A percentile compares a stretch with the other conserved stretches of the same genome.
These are phyloP conservation scores for Uropsilus gracilis DNA, from an alignment of 2,113 vertebrate species.

Conservation along the genomic window DNA sequence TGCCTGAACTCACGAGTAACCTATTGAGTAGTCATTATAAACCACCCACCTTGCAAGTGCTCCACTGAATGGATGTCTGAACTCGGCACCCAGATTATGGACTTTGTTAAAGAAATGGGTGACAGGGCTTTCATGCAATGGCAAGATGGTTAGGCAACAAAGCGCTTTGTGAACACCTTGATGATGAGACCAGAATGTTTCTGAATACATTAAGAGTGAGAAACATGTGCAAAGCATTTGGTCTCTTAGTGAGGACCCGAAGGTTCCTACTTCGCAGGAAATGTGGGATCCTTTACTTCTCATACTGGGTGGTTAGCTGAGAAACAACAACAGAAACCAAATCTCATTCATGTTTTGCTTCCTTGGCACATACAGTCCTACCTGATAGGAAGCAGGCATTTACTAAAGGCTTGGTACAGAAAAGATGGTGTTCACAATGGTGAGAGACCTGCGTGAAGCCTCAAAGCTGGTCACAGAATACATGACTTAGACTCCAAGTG, in stretches of 20 bases:
- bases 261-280: not conserved
- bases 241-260: not conserved
- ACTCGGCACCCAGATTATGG: not conserved
- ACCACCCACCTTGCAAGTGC: not conserved
- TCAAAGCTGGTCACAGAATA: not conserved
- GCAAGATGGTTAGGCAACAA: not conserved
- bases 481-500: not conserved
- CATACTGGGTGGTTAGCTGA: not conserved
- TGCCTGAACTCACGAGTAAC: too few species aligned
- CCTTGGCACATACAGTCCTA: too few species aligned
- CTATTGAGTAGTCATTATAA: too few species aligned
- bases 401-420: not conserved
- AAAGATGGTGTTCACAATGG: not conserved
- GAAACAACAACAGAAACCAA: accelerated
- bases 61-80: not conserved
- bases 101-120: not conserved
- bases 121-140: not conserved
- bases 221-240: not conserved
- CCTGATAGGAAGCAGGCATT: not conserved
- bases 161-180: not conserved
- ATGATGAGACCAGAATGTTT: not conserved
- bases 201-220: not conserved
- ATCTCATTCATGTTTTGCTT: too few species aligned
- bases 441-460: not conserved
- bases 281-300: not conserved